Base-by-base conservation (phyloP, 2,888 invertebrate species). In the Podabrus alpinus region DNA sequence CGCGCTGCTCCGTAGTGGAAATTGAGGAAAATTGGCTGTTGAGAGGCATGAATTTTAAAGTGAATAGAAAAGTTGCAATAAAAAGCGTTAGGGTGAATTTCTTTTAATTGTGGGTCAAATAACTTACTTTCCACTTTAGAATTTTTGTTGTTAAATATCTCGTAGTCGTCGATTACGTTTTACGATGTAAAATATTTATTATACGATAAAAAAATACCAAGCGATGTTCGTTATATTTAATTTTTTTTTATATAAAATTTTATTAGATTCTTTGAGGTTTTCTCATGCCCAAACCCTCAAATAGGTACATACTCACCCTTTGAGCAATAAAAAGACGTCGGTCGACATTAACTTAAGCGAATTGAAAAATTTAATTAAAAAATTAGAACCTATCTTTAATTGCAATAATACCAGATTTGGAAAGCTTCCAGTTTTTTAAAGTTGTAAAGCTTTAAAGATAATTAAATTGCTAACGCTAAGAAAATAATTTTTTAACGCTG, bases 1-100 rank as follows among this genome's bases (percentile, higher is more conserved):
- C 59, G 68, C 59, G 69, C 24, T 69, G 69, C 73, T 69, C 64
- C 73, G 73, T 59, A 69, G 73, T 68, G 61, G 73, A 73, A 73
- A 73, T 68, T 60, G 68, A 66, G 61, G 67, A 59, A 72, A 71
- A 72, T 64, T 59, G 72, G 62, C 15, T 64, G 62, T 69, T 64
- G 62, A 64, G 62, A 64, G 62, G 21, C n/a, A 45, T 45, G 45
- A 45, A 45, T 45, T 45, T 45, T 45, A 45, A 45, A 45, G 45
- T 45, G 45, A 45, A 45, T 45, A 45, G 45, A 45, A 45, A 45
- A 13, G 45, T n/a, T 45, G 45, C 45, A n/a, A 45, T 45, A 45
- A 45, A 45, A 45, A 45, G 45, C n/a, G 45, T 45, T 45, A n/a
- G 45, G 45, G 45, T n/a, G 45, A 45, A 7, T 45, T 45, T 45